A percentile compares a stretch with the other conserved stretches of the same genome.
Conservation (phyloP, 2,888 invertebrate species). For the Lithosia quadra region DNA sequence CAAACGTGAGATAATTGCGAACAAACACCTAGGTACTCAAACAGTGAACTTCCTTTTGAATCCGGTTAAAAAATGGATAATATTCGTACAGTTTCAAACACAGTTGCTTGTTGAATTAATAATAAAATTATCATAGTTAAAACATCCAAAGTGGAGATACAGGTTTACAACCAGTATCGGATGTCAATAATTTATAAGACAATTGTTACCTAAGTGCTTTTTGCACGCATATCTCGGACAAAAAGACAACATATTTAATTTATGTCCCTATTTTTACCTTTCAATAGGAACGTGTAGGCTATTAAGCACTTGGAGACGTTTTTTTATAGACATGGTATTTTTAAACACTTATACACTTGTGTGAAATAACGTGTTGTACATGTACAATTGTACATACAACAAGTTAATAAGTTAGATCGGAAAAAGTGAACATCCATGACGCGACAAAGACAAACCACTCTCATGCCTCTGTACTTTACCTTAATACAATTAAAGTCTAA, state of each 20-base stretch:
- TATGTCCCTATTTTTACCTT: conserved; percentile 48
- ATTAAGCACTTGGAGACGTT: conserved; percentile 28
- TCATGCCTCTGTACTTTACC: too few relatives aligned
- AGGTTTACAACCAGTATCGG: conserved; percentile 44
- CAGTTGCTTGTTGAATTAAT: neutral
- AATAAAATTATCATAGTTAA: neutral
- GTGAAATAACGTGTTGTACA: neutral
- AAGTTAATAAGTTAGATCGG: too few relatives aligned
- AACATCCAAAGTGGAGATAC: conserved; percentile 19
- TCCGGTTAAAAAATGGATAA: neutral
- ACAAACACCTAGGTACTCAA: too few relatives aligned
- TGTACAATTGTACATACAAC: too few relatives aligned
- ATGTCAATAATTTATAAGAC: conserved; percentile 50
- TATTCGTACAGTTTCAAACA: neutral
- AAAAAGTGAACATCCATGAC: too few relatives aligned
- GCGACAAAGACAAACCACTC: too few relatives aligned
- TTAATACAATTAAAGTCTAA: too few relatives aligned
- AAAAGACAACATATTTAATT: conserved; percentile 38
- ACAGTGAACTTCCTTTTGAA: too few relatives aligned
- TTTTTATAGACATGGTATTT: conserved; percentile 27
- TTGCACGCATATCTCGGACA: conserved; percentile 41
- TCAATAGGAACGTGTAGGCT: conserved; percentile 25
- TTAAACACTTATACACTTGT: conserved; percentile 26
- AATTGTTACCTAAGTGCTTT: conserved; percentile 50
- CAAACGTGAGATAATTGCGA: too few relatives aligned